Evolutionary conservation across 2,113 vertebrate species (phyloP), one percentile per base, ranked within the genome.

Genomic region (Clarias gariepinus): DNA sequence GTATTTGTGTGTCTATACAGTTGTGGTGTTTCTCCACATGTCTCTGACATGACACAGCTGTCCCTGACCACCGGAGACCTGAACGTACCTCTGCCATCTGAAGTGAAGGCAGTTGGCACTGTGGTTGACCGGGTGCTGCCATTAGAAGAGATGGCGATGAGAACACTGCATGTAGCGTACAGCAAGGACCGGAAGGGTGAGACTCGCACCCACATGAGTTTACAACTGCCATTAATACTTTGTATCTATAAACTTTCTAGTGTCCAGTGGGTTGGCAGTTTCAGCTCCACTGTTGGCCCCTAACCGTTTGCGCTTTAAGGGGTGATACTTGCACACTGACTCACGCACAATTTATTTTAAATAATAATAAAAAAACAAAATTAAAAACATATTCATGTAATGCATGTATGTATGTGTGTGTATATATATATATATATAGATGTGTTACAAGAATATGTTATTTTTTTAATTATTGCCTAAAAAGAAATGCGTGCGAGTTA

Each of bases 141-240:
- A 15, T 94, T 99, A 90, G 97, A 99, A 90, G 98, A 99, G 91
- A 91, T 97, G 87, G 95, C 97, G 73, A 96, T 98, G 95, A 94
- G 98, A 92, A 92, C 92, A 0, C 95, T 99, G 25, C 95, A 98
- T 87, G 93, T 90, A 83, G 90, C 93, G 64, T 95, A 93, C 91
- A 94, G 91, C 89, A 85, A 87, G 1, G 87, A 91, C 33, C 89
- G 94, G 18, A 95, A 94, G 93, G 96, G 97, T 98, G 93, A 85
- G 82, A 33, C 33, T 84, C 36, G 0, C 66, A 30, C 30, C 53
- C 36, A 19, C 60, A 61, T 58, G 28, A 33, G 47, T 58, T 57
- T 19, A 13, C 52, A n/a, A 66, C 52, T 41, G 23, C 16, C 47
- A 13, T 3, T 3, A 74, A 47, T 47, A 47, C 47, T 8, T 47